Base-by-base conservation (phyloP, 2,888 invertebrate species). In the Nomada goodeniana region DNA sequence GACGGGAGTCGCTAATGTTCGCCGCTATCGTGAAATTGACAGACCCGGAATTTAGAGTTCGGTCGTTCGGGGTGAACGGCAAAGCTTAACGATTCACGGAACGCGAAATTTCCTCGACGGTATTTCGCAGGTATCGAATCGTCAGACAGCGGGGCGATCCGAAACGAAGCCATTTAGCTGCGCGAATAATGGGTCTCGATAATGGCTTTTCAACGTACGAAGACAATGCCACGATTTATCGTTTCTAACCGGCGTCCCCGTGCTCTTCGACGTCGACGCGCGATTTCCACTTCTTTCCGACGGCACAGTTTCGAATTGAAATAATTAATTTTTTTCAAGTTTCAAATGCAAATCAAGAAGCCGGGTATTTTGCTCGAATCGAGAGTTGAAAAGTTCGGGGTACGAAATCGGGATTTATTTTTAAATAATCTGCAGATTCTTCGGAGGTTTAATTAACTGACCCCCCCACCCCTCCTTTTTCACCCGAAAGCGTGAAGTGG, bases 181-280 rank as follows among this genome's bases (percentile, higher is more conserved):
- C 65, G 65, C 76, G 85, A 87, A 81, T 88, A 87, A 87, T 83
- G 88, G 81, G 57, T 65, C 36, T 78, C 83, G 88, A 87, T 87
- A 87, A 87, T 87, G 86, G 88, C 82, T 82, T 82, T 87, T 65
- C 86, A 81, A 73, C 83, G 77, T 80, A 76, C 83, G 75, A 81
- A 85, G 83, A 87, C 86, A 85, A 82, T 84, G 81, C 72, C 67
- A 67, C 79, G 84, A 89, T 90, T 90, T 89, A 89, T 88, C 85
- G 89, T 89, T 88, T 86, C 87, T 86, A 76, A 82, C 76, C 86
- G 82, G 65, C 83, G 80, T 86, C 83, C 85, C 26, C 63, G 55
- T 47, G 26, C 57, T 7, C 26, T 18, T 11, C 63, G 50, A 55
- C 42, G 61, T 52, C 59, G 42, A 63, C 59, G 23, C 1, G 42